phyloP scores from a whole-genome alignment of 2,113 vertebrate species.

The Rhinolophus ferrumequinum region DNA sequence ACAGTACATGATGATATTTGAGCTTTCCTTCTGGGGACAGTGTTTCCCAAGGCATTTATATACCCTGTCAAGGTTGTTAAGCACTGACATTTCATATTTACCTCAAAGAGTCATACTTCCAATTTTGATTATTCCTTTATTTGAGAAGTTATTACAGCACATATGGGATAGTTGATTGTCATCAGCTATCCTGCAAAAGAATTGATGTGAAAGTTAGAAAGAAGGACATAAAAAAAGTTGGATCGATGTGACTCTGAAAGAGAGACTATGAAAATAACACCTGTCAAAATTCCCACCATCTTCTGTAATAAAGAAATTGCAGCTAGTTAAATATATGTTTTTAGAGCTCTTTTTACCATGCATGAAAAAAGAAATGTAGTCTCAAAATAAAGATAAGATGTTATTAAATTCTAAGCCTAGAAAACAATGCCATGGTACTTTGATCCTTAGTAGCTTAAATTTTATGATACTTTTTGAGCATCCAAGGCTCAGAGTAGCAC shows the following conservation, averaged over 20 bases:
- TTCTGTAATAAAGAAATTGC: slow-evolving; percentile 16
- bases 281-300: neutral
- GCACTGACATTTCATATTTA: slow-evolving; percentile 41
- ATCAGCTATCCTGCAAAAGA: slow-evolving; percentile 42
- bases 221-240: neutral
- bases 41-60: slow-evolving; percentile 16
- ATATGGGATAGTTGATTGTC: neutral
- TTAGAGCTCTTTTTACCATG: neutral
- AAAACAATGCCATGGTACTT: neutral
- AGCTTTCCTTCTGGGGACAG: neutral
- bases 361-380: slow-evolving; percentile 18
- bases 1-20: neutral
- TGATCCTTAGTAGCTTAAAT: neutral
- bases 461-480: neutral
- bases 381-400: neutral
- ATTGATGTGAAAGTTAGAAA: slow-evolving; percentile 11
- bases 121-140: slow-evolving; percentile 24
- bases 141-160: slow-evolving; percentile 31
- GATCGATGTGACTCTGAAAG: neutral
- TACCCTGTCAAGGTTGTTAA: neutral
- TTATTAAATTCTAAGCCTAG: neutral
- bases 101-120: slow-evolving; percentile 34
- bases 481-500: neutral
- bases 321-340: neutral
- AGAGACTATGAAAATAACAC: neutral